A percentile compares a stretch with the other conserved stretches of the same genome.
These are phyloP conservation scores for Anagrus nilaparvatae DNA, from an alignment of 1,140 invertebrate species.

Conservation along the genomic window DNA sequence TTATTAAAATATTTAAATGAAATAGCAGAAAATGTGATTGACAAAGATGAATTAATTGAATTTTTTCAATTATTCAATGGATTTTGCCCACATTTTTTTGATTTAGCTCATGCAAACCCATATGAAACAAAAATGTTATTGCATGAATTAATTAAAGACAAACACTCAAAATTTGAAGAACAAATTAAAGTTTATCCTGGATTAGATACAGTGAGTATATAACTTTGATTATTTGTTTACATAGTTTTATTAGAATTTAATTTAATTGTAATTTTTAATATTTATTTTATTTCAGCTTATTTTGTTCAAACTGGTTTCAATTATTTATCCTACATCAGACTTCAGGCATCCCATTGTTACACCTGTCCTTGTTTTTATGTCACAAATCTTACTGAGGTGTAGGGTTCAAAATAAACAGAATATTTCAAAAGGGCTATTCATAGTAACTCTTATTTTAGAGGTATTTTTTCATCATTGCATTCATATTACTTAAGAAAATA, in stretches of 20 bases:
- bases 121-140: conserved; percentile 53
- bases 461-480: conserved; percentile 35
- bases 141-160: conserved; percentile 61
- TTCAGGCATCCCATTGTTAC: conserved; percentile 78
- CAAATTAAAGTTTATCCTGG: conserved; percentile 54
- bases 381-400: conserved; percentile 60
- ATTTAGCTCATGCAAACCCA: conserved; percentile 60
- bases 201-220: conserved; percentile 50
- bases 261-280: conserved; percentile 13
- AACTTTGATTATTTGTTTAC: conserved; percentile 8
- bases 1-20: conserved; percentile 68
- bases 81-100: conserved; percentile 60
- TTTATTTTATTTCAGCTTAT: conserved; percentile 49
- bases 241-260: conserved; percentile 2
- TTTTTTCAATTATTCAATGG: conserved; percentile 51
- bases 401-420: conserved; percentile 53
- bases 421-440: conserved; percentile 67
- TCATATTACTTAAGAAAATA: conserved; percentile 9
- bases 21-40: conserved; percentile 39
- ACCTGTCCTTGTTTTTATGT: conserved; percentile 72
- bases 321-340: conserved; percentile 81
- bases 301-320: conserved; percentile 65
- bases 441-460: conserved; percentile 63
- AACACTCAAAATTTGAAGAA: conserved; percentile 55
- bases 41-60: conserved; percentile 40